Evolutionary conservation across 2,113 vertebrate species (phyloP).

Genomic region (Tiliqua scincoides): DNA sequence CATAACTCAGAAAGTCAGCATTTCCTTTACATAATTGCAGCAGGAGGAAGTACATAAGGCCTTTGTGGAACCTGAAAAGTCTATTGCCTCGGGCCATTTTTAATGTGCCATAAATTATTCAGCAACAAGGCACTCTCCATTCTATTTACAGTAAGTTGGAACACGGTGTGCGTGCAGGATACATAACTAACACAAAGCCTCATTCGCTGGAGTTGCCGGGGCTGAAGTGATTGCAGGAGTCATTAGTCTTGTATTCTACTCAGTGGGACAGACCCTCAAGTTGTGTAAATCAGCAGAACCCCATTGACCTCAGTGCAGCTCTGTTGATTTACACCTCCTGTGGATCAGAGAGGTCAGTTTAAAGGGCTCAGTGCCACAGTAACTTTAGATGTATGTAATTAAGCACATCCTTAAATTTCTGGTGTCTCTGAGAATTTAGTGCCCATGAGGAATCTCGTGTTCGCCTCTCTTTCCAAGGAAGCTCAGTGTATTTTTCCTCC

Average conservation of each 20-base stretch:
- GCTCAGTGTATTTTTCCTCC: neutral
- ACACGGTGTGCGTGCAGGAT: conserved; percentile 57
- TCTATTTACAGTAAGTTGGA: conserved; percentile 75
- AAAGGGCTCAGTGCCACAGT: conserved; percentile 3
- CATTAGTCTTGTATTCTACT: conserved; percentile 33
- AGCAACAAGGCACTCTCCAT: conserved; percentile 64
- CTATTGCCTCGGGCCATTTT: conserved; percentile 69
- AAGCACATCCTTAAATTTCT: conserved; percentile 27
- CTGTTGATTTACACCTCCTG: conserved; percentile 29
- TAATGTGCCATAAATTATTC: conserved; percentile 79
- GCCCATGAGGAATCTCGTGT: neutral
- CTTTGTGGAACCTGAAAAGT: conserved; percentile 70
- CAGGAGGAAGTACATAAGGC: conserved; percentile 60
- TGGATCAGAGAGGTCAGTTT: conserved; percentile 34
- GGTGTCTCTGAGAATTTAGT: conserved; percentile 4
- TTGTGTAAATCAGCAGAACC: conserved; percentile 38
- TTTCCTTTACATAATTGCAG: conserved; percentile 73
- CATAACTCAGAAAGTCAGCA: conserved; percentile 68
- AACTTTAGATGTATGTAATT: conserved; percentile 19
- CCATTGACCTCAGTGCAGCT: conserved; percentile 36
- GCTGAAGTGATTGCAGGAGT: conserved; percentile 57
- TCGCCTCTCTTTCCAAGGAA: neutral
- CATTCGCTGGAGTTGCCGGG: conserved; percentile 32
- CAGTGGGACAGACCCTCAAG: conserved; percentile 28
- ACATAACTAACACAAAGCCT: conserved; percentile 54